These are phyloP conservation scores for Eufriesea mexicana DNA, from an alignment of 1,140 invertebrate species.

Conservation along the genomic window DNA sequence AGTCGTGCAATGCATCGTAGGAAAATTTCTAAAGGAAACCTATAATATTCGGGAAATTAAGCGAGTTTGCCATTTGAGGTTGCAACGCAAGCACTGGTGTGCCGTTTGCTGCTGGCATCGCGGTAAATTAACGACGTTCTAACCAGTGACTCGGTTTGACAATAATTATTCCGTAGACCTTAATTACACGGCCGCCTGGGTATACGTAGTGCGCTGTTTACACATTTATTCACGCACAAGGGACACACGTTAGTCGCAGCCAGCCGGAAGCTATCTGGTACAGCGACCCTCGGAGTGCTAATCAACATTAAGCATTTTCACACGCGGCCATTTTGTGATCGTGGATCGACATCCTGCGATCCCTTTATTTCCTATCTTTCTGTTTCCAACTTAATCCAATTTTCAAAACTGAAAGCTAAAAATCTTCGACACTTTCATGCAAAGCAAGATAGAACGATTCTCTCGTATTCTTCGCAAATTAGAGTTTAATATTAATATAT, in stretches of 20 bases:
- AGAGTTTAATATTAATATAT: too few relatives aligned
- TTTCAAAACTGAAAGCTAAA: too few relatives aligned
- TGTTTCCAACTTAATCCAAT: too few relatives aligned
- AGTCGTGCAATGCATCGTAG: too few relatives aligned
- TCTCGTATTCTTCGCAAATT: too few relatives aligned
- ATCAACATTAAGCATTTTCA: neutral
- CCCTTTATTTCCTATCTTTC: too few relatives aligned
- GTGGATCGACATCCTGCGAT: too few relatives aligned
- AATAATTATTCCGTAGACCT: constrained; percentile 23
- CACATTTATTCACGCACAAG: neutral
- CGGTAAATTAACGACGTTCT: neutral
- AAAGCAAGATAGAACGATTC: too few relatives aligned
- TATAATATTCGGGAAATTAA: constrained; percentile 11
- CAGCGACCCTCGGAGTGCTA: neutral
- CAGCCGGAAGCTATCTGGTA: neutral
- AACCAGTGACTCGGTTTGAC: neutral
- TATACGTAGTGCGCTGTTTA: neutral
- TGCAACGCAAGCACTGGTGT: neutral
- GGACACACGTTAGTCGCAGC: neutral
- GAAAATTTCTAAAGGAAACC: neutral
- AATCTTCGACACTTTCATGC: too few relatives aligned
- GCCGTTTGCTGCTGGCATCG: neutral
- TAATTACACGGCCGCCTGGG: constrained; percentile 5
- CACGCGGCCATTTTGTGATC: neutral
- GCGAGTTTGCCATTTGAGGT: constrained; percentile 1